Evolutionary conservation across 2,113 vertebrate genomes (phyloP).

Genomic region (Forbesichthys agassizii): DNA sequence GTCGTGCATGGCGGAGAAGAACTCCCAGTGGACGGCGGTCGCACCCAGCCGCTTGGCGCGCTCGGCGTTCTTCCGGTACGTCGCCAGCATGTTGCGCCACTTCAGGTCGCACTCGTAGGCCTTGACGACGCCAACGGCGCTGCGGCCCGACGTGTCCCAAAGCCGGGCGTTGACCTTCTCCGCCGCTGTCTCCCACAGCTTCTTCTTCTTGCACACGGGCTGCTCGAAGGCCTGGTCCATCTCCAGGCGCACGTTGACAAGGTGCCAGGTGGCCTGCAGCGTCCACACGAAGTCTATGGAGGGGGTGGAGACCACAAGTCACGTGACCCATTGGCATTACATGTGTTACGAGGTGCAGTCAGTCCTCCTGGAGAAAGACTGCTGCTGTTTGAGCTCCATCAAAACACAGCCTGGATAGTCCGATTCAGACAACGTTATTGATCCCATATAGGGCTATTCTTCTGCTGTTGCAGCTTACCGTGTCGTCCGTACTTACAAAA

Average conservation of each 20-base stretch:
- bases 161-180: constrained; percentile 70
- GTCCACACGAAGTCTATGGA: constrained; percentile 78
- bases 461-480: no score
- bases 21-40: constrained; percentile 77
- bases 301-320: neutral
- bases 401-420: no score
- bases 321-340: no score
- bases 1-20: constrained; percentile 73
- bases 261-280: constrained; percentile 76
- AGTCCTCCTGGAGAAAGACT: no score
- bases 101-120: constrained; percentile 80
- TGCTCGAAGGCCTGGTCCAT: constrained; percentile 78
- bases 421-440: no score
- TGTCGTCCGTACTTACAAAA: no score
- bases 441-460: no score
- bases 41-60: constrained; percentile 67
- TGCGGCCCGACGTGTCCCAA: constrained; percentile 29
- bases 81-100: constrained; percentile 80
- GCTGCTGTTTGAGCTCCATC: no score
- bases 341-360: no score
- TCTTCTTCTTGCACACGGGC: constrained; percentile 79
- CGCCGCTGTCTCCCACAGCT: constrained; percentile 77
- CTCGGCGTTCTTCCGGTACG: constrained; percentile 76
- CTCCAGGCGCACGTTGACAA: constrained; percentile 72
- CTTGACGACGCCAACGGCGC: constrained; percentile 53